Percentiles rank a stretch among this genome's conserved stretches.
phyloP scores from a whole-genome alignment of 2,797 vertebrate species.

The Calcarius lapponicus region DNA sequence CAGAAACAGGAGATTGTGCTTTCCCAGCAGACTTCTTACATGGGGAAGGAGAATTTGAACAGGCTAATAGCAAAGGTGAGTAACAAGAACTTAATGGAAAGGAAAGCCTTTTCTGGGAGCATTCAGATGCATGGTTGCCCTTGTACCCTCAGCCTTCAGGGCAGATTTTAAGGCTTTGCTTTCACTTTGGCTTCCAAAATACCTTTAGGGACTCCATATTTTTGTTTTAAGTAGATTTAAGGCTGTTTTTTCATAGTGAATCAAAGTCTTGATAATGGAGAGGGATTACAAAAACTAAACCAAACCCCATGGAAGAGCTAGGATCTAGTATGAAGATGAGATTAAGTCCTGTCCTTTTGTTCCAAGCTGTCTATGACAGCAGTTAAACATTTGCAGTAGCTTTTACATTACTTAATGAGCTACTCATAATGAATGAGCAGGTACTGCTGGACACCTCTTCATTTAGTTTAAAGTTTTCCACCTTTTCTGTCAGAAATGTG shows the following conservation, averaged over 20 bases:
- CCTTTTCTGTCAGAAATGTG: neutral
- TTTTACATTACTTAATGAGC: neutral
- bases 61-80: conserved; percentile 85
- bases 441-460: neutral
- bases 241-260: neutral
- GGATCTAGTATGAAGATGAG: neutral
- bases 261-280: neutral
- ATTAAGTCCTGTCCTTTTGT: neutral
- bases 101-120: neutral
- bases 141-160: neutral
- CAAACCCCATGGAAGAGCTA: neutral
- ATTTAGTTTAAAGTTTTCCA: neutral
- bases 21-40: conserved; percentile 86
- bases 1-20: conserved; percentile 88
- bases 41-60: conserved; percentile 93
- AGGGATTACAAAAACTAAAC: neutral
- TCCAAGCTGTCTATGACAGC: neutral
- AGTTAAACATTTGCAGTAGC: neutral
- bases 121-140: neutral
- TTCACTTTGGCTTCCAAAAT: neutral
- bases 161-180: neutral
- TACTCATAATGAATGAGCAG: neutral
- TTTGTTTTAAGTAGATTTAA: neutral
- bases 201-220: neutral
- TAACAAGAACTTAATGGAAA: neutral